phyloP scores from a whole-genome alignment of 2,113 vertebrate species.

The Orycteropus afer region DNA sequence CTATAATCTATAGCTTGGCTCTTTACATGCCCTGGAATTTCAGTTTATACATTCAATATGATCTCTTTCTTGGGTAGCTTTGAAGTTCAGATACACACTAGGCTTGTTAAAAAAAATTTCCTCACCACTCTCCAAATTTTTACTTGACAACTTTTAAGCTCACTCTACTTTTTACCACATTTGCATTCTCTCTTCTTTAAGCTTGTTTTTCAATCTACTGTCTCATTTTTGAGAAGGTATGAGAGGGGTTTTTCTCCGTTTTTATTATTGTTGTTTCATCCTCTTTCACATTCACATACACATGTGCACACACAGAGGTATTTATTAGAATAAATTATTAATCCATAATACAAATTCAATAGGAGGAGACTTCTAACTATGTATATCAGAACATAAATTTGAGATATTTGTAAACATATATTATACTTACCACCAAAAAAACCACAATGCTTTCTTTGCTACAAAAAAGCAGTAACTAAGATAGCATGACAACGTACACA shows the following conservation, averaged over 20 bases:
- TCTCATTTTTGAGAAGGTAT: not conserved
- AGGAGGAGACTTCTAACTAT: not conserved
- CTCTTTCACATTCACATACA: not conserved
- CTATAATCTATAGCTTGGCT: not conserved
- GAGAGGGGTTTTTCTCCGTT: not conserved
- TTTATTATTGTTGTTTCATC: not conserved
- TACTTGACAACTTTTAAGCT: not conserved
- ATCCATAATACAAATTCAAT: not conserved
- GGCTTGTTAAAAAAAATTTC: not conserved
- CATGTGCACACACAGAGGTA: not conserved
- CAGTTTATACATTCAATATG: not conserved
- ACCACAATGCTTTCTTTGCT: not conserved
- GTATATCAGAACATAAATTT: not conserved
- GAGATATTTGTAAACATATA: not conserved
- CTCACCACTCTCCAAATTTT: not conserved
- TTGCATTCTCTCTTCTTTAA: not conserved
- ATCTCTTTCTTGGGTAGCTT: not conserved
- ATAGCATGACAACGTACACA: not conserved
- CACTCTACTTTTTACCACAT: not conserved
- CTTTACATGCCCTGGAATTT: not conserved
- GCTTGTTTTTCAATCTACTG: not conserved
- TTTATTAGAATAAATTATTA: slow-evolving; percentile 1
- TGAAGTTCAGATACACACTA: not conserved
- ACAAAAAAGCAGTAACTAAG: not conserved
- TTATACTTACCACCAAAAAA: not conserved